phyloP scores from a whole-genome alignment of 1,140 invertebrate genomes.

The Neuroterus valhalla region DNA sequence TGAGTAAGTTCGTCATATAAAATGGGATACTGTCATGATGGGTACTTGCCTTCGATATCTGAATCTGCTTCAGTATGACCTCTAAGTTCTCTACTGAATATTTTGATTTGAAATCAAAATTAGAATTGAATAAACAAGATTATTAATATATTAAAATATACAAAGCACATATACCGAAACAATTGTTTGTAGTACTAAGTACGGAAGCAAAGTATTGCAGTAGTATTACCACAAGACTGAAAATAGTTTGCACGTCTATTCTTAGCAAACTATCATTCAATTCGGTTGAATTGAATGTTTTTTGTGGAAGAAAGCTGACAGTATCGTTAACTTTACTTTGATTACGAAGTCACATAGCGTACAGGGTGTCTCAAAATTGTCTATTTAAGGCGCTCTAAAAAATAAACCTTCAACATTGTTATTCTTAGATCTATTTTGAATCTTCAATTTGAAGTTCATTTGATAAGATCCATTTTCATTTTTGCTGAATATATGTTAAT shows the following conservation, averaged over 20 bases:
- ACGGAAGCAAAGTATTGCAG: conserved; percentile 61
- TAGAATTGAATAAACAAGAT: not conserved
- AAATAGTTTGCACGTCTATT: conserved; percentile 35
- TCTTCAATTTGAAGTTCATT: not conserved
- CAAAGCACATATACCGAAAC: not conserved
- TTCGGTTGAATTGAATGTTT: not conserved
- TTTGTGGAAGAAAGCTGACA: not conserved
- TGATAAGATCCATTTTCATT: too few relatives aligned
- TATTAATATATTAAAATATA: conserved; percentile 11
- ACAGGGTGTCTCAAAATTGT: not conserved
- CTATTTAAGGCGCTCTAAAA: not conserved
- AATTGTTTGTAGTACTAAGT: conserved; percentile 1
- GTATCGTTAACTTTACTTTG: not conserved
- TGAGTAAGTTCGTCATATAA: not conserved
- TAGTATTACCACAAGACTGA: conserved; percentile 71
- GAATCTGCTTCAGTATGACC: too few relatives aligned
- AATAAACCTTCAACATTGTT: not conserved
- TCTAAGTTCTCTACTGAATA: not conserved
- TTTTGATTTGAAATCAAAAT: not conserved
- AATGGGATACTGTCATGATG: too few relatives aligned
- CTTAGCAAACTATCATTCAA: not conserved
- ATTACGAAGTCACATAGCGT: not conserved
- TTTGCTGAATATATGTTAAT: too few relatives aligned
- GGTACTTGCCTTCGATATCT: too few relatives aligned
- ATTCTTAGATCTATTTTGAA: not conserved